These are phyloP conservation scores for Zonotrichia leucophrys DNA, from an alignment of 2,113 vertebrate species.

Conservation along the genomic window DNA sequence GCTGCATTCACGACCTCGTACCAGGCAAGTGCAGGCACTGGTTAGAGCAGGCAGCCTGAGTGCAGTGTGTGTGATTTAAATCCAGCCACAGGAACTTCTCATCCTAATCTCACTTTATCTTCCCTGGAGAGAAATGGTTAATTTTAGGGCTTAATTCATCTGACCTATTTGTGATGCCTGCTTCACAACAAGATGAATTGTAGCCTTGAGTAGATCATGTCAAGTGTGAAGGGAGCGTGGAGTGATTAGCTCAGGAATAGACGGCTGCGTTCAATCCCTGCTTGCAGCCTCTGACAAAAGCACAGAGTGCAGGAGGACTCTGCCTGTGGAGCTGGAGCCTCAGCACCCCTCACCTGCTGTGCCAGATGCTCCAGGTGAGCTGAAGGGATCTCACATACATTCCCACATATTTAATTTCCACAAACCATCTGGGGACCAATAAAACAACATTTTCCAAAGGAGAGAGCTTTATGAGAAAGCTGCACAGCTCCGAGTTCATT, in stretches of 20 bases:
- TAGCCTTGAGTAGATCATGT: conserved; percentile 19
- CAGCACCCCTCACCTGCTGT: not conserved
- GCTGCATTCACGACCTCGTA: not conserved
- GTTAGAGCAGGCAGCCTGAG: not conserved
- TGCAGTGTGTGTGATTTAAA: not conserved
- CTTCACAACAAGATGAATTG: conserved; percentile 38
- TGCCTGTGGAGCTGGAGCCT: not conserved
- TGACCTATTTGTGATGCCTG: conserved; percentile 31
- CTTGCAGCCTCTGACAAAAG: not conserved
- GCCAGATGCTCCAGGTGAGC: not conserved
- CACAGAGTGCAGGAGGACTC: not conserved
- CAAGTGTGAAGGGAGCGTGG: conserved; percentile 33
- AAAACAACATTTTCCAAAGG: not conserved
- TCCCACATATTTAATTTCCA: not conserved
- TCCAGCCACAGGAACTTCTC: not conserved
- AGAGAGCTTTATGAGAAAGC: not conserved
- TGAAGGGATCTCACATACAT: not conserved
- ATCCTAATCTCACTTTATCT: not conserved
- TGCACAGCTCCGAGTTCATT: not conserved
- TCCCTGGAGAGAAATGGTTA: conserved; percentile 18
- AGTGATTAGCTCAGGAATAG: conserved; percentile 50
- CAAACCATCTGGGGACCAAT: not conserved
- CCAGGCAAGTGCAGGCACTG: not conserved
- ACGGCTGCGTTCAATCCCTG: not conserved
- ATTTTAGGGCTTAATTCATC: conserved; percentile 47